These are phyloP conservation scores for Pseudorhombus dupliciocellatus DNA, from an alignment of 2,113 vertebrate species.

Conservation along the genomic window DNA sequence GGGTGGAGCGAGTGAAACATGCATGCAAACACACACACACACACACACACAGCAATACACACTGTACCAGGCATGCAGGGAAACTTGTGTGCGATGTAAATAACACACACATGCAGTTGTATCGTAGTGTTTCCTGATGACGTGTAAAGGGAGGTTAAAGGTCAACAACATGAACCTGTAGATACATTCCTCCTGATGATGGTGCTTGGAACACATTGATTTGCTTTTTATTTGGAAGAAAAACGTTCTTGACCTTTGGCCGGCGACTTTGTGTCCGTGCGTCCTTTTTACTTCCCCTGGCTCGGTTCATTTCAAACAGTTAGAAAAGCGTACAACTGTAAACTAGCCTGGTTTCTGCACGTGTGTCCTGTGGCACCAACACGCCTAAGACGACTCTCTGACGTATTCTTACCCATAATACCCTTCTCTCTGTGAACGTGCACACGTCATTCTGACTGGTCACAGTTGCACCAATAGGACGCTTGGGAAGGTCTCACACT, in stretches of 20 bases:
- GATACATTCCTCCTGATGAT: not conserved
- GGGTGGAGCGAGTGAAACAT: slow-evolving; percentile 11
- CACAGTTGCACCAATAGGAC: too few species aligned
- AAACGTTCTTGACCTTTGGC: not conserved
- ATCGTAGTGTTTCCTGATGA: slow-evolving; percentile 72
- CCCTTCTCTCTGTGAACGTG: too few species aligned
- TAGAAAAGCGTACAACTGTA: too few species aligned
- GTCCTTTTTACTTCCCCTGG: not conserved
- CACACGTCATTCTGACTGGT: too few species aligned
- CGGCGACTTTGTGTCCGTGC: not conserved
- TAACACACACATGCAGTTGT: slow-evolving; percentile 44
- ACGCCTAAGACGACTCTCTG: too few species aligned
- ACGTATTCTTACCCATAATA: too few species aligned
- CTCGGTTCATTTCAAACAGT: not conserved
- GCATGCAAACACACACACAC: slow-evolving; percentile 30
- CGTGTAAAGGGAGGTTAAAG: slow-evolving; percentile 29
- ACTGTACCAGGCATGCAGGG: slow-evolving; percentile 38
- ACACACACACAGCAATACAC: slow-evolving; percentile 45
- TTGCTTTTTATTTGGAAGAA: not conserved
- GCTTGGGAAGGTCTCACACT: too few species aligned
- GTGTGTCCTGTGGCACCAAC: too few species aligned
- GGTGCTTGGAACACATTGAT: not conserved
- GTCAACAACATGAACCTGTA: not conserved
- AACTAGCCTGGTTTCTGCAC: not conserved
- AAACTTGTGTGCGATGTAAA: slow-evolving; percentile 30